phyloP scores from a whole-genome alignment of 2,888 invertebrate species.

The Chrysopilus asiliformis region DNA sequence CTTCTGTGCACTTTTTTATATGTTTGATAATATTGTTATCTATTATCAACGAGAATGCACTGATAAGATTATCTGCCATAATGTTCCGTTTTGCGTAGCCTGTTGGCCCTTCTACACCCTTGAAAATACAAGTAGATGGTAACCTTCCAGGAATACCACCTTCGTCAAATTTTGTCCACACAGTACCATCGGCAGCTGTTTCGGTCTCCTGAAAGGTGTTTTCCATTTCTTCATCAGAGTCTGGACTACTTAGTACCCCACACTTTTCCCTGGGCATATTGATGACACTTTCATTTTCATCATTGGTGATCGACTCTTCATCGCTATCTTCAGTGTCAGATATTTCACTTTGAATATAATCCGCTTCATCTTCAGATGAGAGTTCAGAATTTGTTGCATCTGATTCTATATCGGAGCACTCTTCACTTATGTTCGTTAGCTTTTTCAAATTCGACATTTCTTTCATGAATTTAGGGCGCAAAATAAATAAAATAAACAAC shows the following conservation, averaged over 20 bases:
- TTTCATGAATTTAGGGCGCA: too few relatives aligned
- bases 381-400: constrained; percentile 9
- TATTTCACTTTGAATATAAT: too few relatives aligned
- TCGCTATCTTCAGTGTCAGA: background rate
- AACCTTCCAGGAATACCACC: constrained; percentile 12
- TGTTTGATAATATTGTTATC: too few relatives aligned
- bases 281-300: constrained; percentile 1
- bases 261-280: background rate
- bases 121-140: constrained; percentile 15
- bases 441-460: too few relatives aligned
- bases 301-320: constrained; percentile 1
- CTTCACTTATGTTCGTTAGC: constrained; percentile 9
- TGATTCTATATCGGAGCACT: constrained; percentile 10
- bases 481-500: too few relatives aligned
- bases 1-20: constrained; percentile 10
- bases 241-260: background rate
- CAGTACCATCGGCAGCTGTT: constrained; percentile 9
- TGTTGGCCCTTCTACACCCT: constrained; percentile 16
- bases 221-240: constrained; percentile 1
- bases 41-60: constrained; percentile 18
- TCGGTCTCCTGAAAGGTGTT: constrained; percentile 2
- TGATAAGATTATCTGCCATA: constrained; percentile 17
- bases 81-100: constrained; percentile 17
- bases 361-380: constrained; percentile 6
- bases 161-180: constrained; percentile 11